Percentiles rank a stretch among this genome's conserved stretches.
phyloP scores from a whole-genome alignment of 2,888 invertebrate species.

The Pelosia muscerda region DNA sequence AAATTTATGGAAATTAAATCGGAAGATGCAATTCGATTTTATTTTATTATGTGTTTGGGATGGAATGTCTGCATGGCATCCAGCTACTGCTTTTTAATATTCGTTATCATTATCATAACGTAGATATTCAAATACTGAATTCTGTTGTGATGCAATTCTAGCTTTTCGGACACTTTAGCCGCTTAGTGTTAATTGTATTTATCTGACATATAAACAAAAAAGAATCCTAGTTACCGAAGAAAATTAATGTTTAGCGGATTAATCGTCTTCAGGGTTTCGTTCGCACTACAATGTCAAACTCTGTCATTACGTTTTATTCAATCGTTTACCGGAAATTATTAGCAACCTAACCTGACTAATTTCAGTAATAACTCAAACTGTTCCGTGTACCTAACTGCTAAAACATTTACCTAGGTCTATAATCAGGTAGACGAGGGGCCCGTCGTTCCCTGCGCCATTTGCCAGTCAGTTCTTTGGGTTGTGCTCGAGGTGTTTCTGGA shows the following conservation, averaged over 20 bases:
- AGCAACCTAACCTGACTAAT: too few relatives aligned
- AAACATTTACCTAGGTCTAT: slow-evolving; percentile 76
- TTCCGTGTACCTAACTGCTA: not conserved
- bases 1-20: slow-evolving; percentile 52
- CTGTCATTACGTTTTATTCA: too few relatives aligned
- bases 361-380: too few relatives aligned
- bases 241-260: too few relatives aligned
- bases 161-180: too few relatives aligned
- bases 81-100: slow-evolving; percentile 40
- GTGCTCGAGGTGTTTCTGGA: slow-evolving; percentile 74
- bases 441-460: slow-evolving; percentile 92
- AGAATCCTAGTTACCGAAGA: too few relatives aligned
- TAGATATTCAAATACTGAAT: not conserved
- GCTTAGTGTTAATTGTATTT: not conserved
- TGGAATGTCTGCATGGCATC: slow-evolving; percentile 43
- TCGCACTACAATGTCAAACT: too few relatives aligned
- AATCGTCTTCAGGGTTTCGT: too few relatives aligned
- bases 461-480: slow-evolving; percentile 88
- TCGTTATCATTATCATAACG: slow-evolving; percentile 11
- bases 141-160: not conserved
- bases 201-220: not conserved
- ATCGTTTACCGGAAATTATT: too few relatives aligned
- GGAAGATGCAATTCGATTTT: slow-evolving; percentile 46
- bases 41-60: slow-evolving; percentile 34
- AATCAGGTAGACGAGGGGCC: slow-evolving; percentile 81